phyloP scores from a whole-genome alignment of 2,888 invertebrate genomes.

The Heteromyza rotundicornis region DNA sequence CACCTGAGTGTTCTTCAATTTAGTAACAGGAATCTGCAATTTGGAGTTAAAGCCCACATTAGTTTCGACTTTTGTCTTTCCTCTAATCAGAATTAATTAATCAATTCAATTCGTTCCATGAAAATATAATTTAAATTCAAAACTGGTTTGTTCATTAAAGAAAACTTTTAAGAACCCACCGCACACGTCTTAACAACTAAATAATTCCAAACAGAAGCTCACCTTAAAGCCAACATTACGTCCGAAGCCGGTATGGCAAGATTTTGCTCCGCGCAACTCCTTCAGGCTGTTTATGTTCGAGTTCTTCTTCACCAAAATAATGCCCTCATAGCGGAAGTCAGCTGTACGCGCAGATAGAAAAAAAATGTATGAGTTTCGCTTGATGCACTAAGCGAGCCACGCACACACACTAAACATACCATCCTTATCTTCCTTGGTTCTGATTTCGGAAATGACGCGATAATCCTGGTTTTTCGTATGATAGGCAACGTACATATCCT shows the following conservation, averaged over 20 bases:
- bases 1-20: conserved; percentile 73
- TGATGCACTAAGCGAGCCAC: background rate
- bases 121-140: too few relatives aligned
- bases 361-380: background rate
- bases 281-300: conserved; percentile 72
- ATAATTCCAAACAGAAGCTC: conserved; percentile 31
- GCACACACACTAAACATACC: conserved; percentile 62
- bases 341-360: conserved; percentile 64
- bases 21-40: conserved; percentile 76
- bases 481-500: conserved; percentile 85
- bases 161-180: background rate
- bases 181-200: too few relatives aligned
- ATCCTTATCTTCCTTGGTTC: conserved; percentile 77
- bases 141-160: background rate
- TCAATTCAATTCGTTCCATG: too few relatives aligned
- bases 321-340: conserved; percentile 80
- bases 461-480: conserved; percentile 76
- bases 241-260: conserved; percentile 87
- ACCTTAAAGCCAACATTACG: conserved; percentile 88
- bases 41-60: too few relatives aligned
- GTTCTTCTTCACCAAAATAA: conserved; percentile 79
- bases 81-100: background rate
- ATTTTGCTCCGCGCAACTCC: conserved; percentile 76
- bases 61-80: too few relatives aligned
- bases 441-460: conserved; percentile 76